Conservation (phyloP, 1,140 invertebrate genomes). For the Portunus trituberculatus region DNA sequence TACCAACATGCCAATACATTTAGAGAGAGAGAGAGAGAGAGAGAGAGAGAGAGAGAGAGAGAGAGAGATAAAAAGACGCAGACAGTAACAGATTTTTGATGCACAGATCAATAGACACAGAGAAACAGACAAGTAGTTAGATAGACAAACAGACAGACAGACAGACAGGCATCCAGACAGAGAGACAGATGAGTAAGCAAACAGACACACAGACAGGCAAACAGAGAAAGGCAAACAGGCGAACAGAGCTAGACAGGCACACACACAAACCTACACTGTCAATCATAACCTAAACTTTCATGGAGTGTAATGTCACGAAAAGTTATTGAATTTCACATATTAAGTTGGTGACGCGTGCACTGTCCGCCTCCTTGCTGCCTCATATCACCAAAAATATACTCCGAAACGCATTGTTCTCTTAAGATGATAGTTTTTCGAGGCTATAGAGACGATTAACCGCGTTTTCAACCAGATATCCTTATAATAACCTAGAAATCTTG, state of each 20-base stretch:
- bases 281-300: neutral
- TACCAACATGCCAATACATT: conserved; percentile 22
- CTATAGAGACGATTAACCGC: neutral
- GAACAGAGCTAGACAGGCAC: neutral
- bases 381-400: neutral
- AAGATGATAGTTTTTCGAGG: neutral
- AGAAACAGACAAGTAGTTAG: neutral
- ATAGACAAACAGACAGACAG: neutral
- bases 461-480: too few species aligned
- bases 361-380: neutral
- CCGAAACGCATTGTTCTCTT: neutral
- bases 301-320: neutral
- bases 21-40: conserved; percentile 4
- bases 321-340: neutral
- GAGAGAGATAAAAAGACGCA: too few species aligned
- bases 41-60: neutral
- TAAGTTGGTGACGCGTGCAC: neutral
- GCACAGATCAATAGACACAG: neutral
- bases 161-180: neutral
- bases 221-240: too few species aligned
- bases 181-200: neutral
- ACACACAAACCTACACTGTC: neutral
- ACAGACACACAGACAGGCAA: neutral
- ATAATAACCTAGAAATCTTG: too few species aligned
- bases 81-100: too few species aligned